Percentiles rank a stretch among this genome's conserved stretches.
Conservation (phyloP, 2,113 vertebrate species). For the Poeciliopsis turrubarensis region DNA sequence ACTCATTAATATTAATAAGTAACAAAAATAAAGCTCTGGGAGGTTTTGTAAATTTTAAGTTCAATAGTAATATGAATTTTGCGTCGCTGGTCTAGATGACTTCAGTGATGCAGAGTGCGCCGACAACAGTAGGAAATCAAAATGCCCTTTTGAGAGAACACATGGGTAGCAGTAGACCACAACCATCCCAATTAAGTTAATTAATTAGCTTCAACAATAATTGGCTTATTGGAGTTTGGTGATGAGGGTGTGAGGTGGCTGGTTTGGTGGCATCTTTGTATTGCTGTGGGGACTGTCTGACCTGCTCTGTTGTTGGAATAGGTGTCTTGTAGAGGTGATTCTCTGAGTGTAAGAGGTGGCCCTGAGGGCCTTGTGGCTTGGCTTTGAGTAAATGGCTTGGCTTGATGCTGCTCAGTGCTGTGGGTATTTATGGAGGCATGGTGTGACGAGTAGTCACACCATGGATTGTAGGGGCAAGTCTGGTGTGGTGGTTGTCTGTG, state of each 20-base stretch:
- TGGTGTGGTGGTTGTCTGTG: not conserved
- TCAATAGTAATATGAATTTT: not conserved
- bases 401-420: not conserved
- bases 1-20: no score
- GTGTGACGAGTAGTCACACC: no score
- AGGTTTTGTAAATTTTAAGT: not conserved
- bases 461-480: not conserved
- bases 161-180: not conserved
- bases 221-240: not conserved
- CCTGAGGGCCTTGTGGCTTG: not conserved
- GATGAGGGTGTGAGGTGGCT: not conserved
- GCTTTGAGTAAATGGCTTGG: not conserved
- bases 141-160: not conserved
- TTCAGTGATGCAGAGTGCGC: not conserved
- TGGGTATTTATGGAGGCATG: not conserved
- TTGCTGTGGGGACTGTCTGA: not conserved
- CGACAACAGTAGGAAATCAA: not conserved
- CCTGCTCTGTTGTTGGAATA: not conserved
- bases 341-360: not conserved
- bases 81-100: not conserved
- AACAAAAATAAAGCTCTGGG: not conserved
- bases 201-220: not conserved
- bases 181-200: not conserved
- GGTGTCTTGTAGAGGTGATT: not conserved
- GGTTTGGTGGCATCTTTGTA: not conserved